Evolutionary conservation across 2,888 invertebrate genomes (phyloP).

Genomic region (Cacoxenus indagator): DNA sequence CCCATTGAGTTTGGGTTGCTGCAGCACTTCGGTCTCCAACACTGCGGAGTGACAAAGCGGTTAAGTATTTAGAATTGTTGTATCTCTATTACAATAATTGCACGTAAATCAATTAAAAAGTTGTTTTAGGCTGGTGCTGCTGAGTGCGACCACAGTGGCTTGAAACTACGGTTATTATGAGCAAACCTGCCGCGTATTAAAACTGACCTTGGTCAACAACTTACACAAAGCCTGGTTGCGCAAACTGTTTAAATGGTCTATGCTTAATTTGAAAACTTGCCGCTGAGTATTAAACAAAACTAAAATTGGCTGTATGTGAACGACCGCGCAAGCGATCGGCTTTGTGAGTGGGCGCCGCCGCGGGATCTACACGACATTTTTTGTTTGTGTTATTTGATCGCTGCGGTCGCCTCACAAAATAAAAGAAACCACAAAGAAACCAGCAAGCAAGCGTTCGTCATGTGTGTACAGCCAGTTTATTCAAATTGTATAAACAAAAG

Average conservation of each 20-base stretch:
- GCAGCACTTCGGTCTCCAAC: constrained; percentile 69
- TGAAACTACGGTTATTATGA: too few relatives aligned
- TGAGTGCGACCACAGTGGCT: neutral
- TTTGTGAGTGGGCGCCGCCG: neutral
- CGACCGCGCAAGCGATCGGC: neutral
- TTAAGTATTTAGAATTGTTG: neutral
- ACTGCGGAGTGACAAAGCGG: constrained; percentile 49
- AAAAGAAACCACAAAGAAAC: neutral
- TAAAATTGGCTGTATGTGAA: too few relatives aligned
- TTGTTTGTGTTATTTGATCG: neutral
- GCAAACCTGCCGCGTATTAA: too few relatives aligned
- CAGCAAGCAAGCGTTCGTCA: neutral
- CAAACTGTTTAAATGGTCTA: neutral
- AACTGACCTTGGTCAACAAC: constrained; percentile 13
- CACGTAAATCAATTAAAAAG: constrained; percentile 10
- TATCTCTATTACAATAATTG: neutral
- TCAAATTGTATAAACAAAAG: too few relatives aligned
- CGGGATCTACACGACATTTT: neutral
- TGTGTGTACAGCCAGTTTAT: neutral
- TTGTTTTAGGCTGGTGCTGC: constrained; percentile 8
- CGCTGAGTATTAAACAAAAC: neutral
- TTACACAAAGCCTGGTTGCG: neutral
- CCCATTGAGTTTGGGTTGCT: constrained; percentile 61
- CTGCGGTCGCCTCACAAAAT: neutral
- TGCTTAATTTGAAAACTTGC: neutral